Base-by-base conservation (phyloP, 2,888 invertebrate genomes). In the Drosophila histrio region DNA sequence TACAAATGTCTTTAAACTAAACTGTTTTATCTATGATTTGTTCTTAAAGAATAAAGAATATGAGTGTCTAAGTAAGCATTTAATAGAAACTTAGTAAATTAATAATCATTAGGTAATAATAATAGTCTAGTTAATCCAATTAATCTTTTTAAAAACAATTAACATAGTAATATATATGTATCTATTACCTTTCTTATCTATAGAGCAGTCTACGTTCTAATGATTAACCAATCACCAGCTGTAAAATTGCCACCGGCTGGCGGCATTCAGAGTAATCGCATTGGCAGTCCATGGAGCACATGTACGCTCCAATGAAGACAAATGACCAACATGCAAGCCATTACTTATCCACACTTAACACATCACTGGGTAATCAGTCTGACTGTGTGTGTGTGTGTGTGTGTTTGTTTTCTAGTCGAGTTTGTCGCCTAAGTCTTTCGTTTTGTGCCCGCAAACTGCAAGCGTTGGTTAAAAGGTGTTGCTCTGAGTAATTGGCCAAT, bases 271-370 rank as follows among this genome's bases (percentile, higher is more conserved):
- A 54, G 58, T 59, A 69, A 69, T 63, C 41, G 36, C 56, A 43
- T 43, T 24, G 43, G 13, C 15, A 43, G 43, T 43, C 43, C 43
- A 49, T 50, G 57, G 57, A 54, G 65, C 53, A 44, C 26, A 28
- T 44, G 44, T 28, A 9, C n/a, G 64, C 75, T 63, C 80, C 87
- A 89, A 89, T 90, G 80, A 90, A 91, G 90, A 91, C 90, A 90
- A 91, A 91, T 91, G 88, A 81, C 85, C 89, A 83, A 76, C 89
- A 87, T 84, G 88, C 81, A 87, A 87, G 85, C 89, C 90, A 91
- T 91, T 90, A 90, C 90, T 90, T 90, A 90, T 80, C 82, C 77
- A 70, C 75, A 77, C 77, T 74, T 80, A 64, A 62, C 84, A 68
- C 74, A 79, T 53, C 57, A 53, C 46, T 62, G 41, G 17, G 49